Base-by-base conservation (phyloP, 2,797 vertebrate genomes). In the Molossus molossus region DNA sequence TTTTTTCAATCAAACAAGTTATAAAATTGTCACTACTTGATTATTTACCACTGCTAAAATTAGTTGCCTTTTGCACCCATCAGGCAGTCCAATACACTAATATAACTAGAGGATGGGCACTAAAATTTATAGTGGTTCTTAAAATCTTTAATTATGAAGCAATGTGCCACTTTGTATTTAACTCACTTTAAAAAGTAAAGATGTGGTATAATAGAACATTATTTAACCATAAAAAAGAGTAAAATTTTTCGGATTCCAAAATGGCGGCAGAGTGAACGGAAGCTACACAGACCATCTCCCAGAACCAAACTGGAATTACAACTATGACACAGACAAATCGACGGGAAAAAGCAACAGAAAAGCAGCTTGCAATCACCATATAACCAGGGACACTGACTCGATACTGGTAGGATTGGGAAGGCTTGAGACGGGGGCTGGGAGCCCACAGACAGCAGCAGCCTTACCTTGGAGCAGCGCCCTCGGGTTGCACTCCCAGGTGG, bases 81-180 rank as follows among this genome's bases (percentile, higher is more conserved):
- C 13, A 69, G 70, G 87, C 70, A 89, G 89, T 97, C 95, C 23
- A 85, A 88, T 97, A 96, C 17, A 82, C 93, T 62, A 58, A 75
- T 76, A 53, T 91, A 88, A 94, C 76, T 91, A 96, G 90, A 60
- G 33, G 62, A 87, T 23, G 20, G 90, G 69, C 91, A 93, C 93
- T 70, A 95, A 96, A 25, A 65, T 97, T 95, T 97, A 53, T 70
- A 79, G 86, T 80, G 57, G 29, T 6, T 48, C 84, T 92, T 17
- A 94, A 80, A 96, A 57, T 29, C 70, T 97, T 97, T 95, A 97
- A 96, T 96, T 98, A 97, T 86, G 64, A 94, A 96, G 94, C 40
- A 45, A 5, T 73, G 25, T 84, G 64, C 80, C 96, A 76, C 80
- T 94, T 96, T 33, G 55, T 65, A 94, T 97, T 92, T 50, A 82